Conservation (phyloP, 1,140 invertebrate genomes). For the Ceratosolen fusciceps region DNA sequence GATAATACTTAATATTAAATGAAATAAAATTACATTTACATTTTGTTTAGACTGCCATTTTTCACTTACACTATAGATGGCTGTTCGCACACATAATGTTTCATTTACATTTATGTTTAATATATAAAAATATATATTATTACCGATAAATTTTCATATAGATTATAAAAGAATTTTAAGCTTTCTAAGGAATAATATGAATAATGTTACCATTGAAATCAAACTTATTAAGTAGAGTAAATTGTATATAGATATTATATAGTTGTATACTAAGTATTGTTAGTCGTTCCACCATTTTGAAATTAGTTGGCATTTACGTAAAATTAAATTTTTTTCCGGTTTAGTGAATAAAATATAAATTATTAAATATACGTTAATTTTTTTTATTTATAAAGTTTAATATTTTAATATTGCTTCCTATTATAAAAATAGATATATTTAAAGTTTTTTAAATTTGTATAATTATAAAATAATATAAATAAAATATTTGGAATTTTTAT, state of each 20-base stretch:
- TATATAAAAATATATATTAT: not conserved
- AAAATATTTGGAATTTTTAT: too few relatives aligned
- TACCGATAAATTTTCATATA: too few relatives aligned
- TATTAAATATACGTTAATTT: too few relatives aligned
- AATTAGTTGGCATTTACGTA: not conserved
- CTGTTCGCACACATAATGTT: conserved; percentile 30
- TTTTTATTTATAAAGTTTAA: too few relatives aligned
- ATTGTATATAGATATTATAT: not conserved
- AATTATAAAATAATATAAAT: too few relatives aligned
- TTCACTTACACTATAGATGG: conserved; percentile 11
- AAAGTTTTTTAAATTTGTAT: too few relatives aligned
- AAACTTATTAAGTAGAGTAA: not conserved
- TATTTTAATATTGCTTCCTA: too few relatives aligned
- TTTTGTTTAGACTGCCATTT: not conserved
- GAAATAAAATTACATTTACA: not conserved
- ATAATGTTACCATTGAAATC: not conserved
- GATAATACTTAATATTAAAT: not conserved
- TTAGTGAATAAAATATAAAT: too few relatives aligned
- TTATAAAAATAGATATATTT: too few relatives aligned
- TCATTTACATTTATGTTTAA: not conserved
- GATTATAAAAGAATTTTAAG: too few relatives aligned
- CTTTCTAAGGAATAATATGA: too few relatives aligned
- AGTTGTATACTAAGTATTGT: not conserved
- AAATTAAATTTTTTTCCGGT: not conserved
- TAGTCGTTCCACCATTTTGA: not conserved